These are phyloP conservation scores for Psittacus erithacus DNA, from an alignment of 2,113 vertebrate genomes.

Conservation along the genomic window DNA sequence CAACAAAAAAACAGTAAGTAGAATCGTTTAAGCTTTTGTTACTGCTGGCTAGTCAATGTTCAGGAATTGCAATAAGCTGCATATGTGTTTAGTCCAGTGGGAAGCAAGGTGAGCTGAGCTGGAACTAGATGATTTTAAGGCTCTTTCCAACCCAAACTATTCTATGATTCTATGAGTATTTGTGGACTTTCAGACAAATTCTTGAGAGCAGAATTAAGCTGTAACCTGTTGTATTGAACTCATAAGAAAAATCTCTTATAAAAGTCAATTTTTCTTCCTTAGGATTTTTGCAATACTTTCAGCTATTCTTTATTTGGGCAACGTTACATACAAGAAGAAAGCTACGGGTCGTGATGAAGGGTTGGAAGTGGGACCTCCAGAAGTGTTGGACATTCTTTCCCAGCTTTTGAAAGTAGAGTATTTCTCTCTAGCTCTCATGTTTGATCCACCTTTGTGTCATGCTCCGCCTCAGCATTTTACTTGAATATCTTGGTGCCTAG, in stretches of 20 bases:
- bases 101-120: neutral
- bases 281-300: conserved; percentile 97
- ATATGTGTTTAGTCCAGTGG: rapidly evolving
- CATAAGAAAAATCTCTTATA: neutral
- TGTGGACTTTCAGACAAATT: neutral
- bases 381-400: conserved; percentile 91
- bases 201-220: neutral
- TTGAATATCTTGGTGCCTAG: neutral
- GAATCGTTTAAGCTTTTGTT: neutral
- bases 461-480: neutral
- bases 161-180: neutral
- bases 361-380: conserved; percentile 91
- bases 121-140: neutral
- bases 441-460: neutral
- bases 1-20: conserved; percentile 94
- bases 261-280: conserved; percentile 21
- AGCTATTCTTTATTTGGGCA: conserved; percentile 96
- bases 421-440: neutral
- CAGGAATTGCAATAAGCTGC: neutral
- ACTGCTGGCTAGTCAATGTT: neutral
- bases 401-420: conserved; percentile 88
- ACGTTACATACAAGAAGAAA: conserved; percentile 90
- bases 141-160: neutral
- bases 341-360: conserved; percentile 93
- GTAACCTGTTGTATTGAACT: neutral